These are phyloP conservation scores for Ailuropoda melanoleuca DNA, from an alignment of 2,113 vertebrate genomes.

Conservation along the genomic window DNA sequence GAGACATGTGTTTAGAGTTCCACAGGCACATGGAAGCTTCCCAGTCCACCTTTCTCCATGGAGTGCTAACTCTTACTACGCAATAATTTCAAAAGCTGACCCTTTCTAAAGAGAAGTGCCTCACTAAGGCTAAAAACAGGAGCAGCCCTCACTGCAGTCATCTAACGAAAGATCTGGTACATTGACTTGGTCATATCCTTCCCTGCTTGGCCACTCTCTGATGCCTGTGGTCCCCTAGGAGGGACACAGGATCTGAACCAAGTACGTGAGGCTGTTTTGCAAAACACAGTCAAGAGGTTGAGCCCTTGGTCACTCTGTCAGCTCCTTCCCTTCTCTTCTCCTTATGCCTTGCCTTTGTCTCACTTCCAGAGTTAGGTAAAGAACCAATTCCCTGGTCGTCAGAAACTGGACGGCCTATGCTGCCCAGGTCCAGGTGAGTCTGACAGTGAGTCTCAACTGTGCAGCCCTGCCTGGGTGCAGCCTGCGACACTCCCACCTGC, in stretches of 20 bases:
- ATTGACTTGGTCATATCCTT: background rate
- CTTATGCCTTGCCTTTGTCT: too few species aligned
- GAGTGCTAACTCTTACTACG: background rate
- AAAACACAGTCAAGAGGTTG: background rate
- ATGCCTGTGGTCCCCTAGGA: background rate
- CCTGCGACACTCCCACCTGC: background rate
- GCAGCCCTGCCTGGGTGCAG: background rate
- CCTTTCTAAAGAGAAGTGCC: background rate
- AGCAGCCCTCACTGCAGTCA: background rate
- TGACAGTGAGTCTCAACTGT: background rate
- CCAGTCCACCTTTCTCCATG: background rate
- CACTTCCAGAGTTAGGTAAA: background rate
- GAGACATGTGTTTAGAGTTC: background rate
- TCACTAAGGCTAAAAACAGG: background rate
- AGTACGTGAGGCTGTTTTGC: background rate
- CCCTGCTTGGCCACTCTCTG: background rate
- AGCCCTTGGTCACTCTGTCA: background rate
- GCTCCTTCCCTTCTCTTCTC: too few species aligned
- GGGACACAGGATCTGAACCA: background rate
- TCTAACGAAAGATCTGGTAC: background rate
- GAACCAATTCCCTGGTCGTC: background rate
- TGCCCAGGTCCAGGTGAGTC: background rate
- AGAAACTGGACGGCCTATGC: background rate
- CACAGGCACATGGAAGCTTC: fast-evolving
- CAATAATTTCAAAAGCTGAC: background rate